Evolutionary conservation across 2,888 invertebrate genomes (phyloP).

Genomic region (Drosophila tripunctata): DNA sequence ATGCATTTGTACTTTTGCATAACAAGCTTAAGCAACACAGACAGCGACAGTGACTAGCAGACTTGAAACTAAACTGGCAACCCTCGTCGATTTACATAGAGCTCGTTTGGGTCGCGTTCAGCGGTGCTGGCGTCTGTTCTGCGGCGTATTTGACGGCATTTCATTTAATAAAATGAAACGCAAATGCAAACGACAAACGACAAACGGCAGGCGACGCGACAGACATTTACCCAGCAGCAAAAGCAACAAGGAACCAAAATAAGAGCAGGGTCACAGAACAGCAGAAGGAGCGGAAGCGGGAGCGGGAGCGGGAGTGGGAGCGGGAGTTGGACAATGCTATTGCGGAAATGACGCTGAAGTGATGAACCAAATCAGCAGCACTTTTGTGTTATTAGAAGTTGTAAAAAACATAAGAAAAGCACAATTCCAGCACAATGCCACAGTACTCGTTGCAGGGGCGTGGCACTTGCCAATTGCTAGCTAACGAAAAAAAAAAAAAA

Average conservation of each 20-base stretch:
- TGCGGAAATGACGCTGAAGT: constrained; percentile 65
- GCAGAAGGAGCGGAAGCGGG: neutral
- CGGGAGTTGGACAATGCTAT: constrained; percentile 47
- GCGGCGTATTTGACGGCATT: constrained; percentile 68
- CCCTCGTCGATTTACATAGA: constrained; percentile 59
- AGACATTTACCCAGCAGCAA: constrained; percentile 36
- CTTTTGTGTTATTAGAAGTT: constrained; percentile 73
- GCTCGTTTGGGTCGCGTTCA: constrained; percentile 44
- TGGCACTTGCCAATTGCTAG: constrained; percentile 47
- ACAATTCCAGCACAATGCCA: constrained; percentile 12
- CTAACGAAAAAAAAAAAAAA: neutral
- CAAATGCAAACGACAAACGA: constrained; percentile 65
- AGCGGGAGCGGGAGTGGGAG: neutral
- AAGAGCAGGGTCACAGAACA: neutral
- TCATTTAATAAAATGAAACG: constrained; percentile 73
- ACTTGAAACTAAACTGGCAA: constrained; percentile 15
- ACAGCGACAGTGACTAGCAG: constrained; percentile 17
- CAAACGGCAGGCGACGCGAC: constrained; percentile 29
- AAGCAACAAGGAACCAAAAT: neutral
- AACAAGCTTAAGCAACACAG: no score
- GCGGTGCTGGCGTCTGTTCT: constrained; percentile 45
- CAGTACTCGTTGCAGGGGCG: constrained; percentile 15
- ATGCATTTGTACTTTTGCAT: constrained; percentile 8
- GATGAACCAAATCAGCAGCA: constrained; percentile 75
- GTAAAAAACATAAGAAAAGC: constrained; percentile 54